Conservation (phyloP, 2,113 vertebrate species). For the Loxodonta africana region DNA sequence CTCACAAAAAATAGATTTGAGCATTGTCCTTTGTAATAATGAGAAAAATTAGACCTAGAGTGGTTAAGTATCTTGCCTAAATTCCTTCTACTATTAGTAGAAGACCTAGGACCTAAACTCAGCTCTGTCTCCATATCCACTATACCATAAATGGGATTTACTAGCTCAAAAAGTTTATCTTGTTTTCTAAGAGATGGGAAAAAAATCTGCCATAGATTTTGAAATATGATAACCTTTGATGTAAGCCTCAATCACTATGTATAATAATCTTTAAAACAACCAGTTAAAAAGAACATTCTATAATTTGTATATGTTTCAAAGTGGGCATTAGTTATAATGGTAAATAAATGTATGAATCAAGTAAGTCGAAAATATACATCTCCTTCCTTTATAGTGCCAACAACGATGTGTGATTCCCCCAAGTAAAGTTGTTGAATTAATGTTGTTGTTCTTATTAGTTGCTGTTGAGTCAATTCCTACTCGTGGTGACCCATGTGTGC, state of each 20-base stretch:
- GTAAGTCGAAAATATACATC: not conserved
- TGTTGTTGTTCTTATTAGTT: not conserved
- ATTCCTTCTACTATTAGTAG: not conserved
- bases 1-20: not conserved
- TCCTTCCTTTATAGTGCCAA: not conserved
- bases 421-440: slow-evolving; percentile 1
- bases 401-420: not conserved
- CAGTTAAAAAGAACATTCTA: not conserved
- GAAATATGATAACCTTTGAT: not conserved
- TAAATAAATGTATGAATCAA: not conserved
- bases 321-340: not conserved
- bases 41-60: not conserved
- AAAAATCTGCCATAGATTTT: not conserved
- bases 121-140: not conserved
- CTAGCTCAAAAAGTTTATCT: not conserved
- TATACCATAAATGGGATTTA: not conserved
- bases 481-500: not conserved
- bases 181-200: not conserved
- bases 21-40: not conserved
- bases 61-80: not conserved
- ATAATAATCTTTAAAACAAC: slow-evolving; percentile 20
- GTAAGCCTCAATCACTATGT: not conserved
- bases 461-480: not conserved
- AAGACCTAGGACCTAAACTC: not conserved
- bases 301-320: not conserved